phyloP scores from a whole-genome alignment of 1,140 invertebrate genomes.

The Asbolus verrucosus region DNA sequence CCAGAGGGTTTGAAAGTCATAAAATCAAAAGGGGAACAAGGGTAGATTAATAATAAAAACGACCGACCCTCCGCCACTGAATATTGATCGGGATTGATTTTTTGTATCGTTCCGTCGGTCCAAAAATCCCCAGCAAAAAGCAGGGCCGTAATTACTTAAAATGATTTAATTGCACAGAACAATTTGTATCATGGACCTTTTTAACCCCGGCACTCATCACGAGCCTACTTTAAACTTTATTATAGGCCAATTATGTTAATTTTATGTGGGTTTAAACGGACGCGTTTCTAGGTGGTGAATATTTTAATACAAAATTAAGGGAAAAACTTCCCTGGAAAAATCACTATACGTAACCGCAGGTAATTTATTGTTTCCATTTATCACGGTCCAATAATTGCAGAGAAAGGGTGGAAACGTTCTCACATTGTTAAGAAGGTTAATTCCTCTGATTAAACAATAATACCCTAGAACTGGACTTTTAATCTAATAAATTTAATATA shows the following conservation, averaged over 20 bases:
- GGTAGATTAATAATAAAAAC: not conserved
- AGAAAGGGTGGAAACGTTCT: not conserved
- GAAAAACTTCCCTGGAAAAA: constrained; percentile 17
- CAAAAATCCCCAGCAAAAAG: not conserved
- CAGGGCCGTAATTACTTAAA: not conserved
- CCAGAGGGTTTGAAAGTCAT: too few relatives aligned
- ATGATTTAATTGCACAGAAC: constrained; percentile 4
- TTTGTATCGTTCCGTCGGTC: too few relatives aligned
- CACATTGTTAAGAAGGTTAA: not conserved
- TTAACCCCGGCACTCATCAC: not conserved
- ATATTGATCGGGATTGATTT: too few relatives aligned
- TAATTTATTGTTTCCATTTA: constrained; percentile 25
- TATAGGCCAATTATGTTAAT: constrained; percentile 32
- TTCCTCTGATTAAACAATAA: constrained; percentile 16
- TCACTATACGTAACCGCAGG: not conserved
- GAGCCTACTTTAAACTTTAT: constrained; percentile 13
- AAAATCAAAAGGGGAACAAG: too few relatives aligned
- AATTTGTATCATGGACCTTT: not conserved
- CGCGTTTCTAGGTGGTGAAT: not conserved
- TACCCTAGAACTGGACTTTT: not conserved
- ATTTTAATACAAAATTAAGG: constrained; percentile 6
- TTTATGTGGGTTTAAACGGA: constrained; percentile 27
- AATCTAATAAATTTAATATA: constrained; percentile 14
- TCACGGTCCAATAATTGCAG: too few relatives aligned
- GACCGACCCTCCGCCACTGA: too few relatives aligned